Base-by-base conservation (phyloP, 1,140 invertebrate species). In the Agrypnia vestita region DNA sequence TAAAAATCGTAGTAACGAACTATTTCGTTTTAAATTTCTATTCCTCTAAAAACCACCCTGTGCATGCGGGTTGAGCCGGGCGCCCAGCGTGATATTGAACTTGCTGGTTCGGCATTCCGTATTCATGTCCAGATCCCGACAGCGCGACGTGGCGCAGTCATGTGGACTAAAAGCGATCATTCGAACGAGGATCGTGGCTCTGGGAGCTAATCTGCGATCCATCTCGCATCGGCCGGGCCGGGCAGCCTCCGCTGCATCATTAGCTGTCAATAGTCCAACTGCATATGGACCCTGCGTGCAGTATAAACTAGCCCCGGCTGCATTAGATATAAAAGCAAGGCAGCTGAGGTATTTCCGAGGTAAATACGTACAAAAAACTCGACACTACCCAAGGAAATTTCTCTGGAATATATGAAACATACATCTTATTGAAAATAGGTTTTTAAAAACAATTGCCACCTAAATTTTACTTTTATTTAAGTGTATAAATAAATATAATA, bases 231-330 rank as follows among this genome's bases (percentile, higher is more conserved):
- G 64, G 46, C 15, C n/a, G 8, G 43, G 8, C 44, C 15, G 9
- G 44, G 9, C 55, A 44, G 72, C 46, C 72, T 75, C 35, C 55
- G 51, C 21, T 73, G 25, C 61, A 35, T 46, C 64, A 69, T 69
- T 69, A 69, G 21, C 64, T 69, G 13, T 46, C 44, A 69, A 69
- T 69, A 15, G n/a, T 69, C n/a, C 64, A 69, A 69, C 43, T 69
- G 64, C 44, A 47, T 46, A 35, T 46, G 43, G 64, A 10, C 19
- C 35, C 61, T n/a, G 44, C 15, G 25, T n/a, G 64, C n/a, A 69
- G 46, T 69, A 69, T 43, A 13, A 69, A 69, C 44, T 21, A 35
- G n/a, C n/a, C 8, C 25, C 19, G 19, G 25, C 1, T 19, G 25
- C 25, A 35, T 35, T 35, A 1, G 25, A 35, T 35, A 35, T 35